phyloP scores from a whole-genome alignment of 1,140 invertebrate genomes.

The Manduca sexta region DNA sequence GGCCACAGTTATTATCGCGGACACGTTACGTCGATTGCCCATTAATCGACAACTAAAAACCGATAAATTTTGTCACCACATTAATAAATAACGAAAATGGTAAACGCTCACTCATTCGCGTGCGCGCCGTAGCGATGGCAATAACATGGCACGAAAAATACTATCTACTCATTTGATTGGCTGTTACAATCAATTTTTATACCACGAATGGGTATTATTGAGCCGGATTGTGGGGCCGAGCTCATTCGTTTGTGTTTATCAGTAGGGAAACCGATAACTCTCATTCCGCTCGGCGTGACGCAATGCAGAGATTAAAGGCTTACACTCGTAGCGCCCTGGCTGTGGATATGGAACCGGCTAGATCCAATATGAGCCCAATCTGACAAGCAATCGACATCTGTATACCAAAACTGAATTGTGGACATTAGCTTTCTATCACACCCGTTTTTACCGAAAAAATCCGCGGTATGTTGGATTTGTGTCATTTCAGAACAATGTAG shows the following conservation, averaged over 20 bases:
- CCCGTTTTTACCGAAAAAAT: not conserved
- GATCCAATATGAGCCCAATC: slow-evolving; percentile 47
- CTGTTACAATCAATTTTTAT: slow-evolving; percentile 51
- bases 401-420: slow-evolving; percentile 23
- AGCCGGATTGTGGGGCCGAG: slow-evolving; percentile 37
- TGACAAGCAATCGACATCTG: slow-evolving; percentile 29
- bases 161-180: slow-evolving; percentile 24
- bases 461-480: not conserved
- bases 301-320: slow-evolving; percentile 69
- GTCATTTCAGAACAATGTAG: not conserved
- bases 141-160: slow-evolving; percentile 36
- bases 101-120: slow-evolving; percentile 32
- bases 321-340: slow-evolving; percentile 48
- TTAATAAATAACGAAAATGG: slow-evolving; percentile 49
- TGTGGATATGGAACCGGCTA: slow-evolving; percentile 38
- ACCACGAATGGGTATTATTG: slow-evolving; percentile 46
- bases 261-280: slow-evolving; percentile 61
- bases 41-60: slow-evolving; percentile 45
- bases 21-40: slow-evolving; percentile 11
- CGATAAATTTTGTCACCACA: slow-evolving; percentile 51
- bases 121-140: slow-evolving; percentile 8
- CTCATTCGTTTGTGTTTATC: slow-evolving; percentile 67
- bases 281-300: slow-evolving; percentile 61
- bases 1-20: not conserved
- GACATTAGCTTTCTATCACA: slow-evolving; percentile 7